These are phyloP conservation scores for Drosophila serrata DNA, from an alignment of 1,140 invertebrate genomes.

Conservation along the genomic window DNA sequence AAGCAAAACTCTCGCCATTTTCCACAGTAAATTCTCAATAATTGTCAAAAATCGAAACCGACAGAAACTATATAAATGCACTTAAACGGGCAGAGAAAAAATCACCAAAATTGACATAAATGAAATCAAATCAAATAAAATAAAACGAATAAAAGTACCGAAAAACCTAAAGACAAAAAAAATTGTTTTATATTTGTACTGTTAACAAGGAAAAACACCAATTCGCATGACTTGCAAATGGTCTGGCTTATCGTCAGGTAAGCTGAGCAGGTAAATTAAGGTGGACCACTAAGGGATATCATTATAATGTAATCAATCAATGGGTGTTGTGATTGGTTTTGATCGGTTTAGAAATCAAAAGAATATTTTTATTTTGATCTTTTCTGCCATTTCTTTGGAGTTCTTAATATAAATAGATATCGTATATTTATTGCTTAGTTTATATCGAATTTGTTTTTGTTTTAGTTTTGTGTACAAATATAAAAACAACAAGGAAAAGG, in stretches of 20 bases:
- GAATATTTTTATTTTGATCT: too few species aligned
- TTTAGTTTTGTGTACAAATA: too few species aligned
- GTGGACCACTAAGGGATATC: slow-evolving; percentile 21
- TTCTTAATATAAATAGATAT: too few species aligned
- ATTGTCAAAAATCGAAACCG: slow-evolving; percentile 30
- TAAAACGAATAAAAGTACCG: slow-evolving; percentile 75
- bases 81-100: slow-evolving; percentile 46
- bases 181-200: not conserved
- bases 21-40: slow-evolving; percentile 45
- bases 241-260: slow-evolving; percentile 31
- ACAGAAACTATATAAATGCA: slow-evolving; percentile 51
- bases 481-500: too few species aligned
- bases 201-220: not conserved
- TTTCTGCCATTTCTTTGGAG: too few species aligned
- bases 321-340: too few species aligned
- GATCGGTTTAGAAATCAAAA: too few species aligned
- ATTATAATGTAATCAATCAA: not conserved
- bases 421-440: too few species aligned
- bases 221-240: slow-evolving; percentile 52
- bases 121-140: slow-evolving; percentile 48
- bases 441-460: too few species aligned
- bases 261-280: slow-evolving; percentile 52
- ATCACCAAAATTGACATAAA: slow-evolving; percentile 66
- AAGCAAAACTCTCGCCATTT: slow-evolving; percentile 22
- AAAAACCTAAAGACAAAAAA: slow-evolving; percentile 57